These are phyloP conservation scores for Etheostoma spectabile DNA, from an alignment of 2,113 vertebrate genomes.

Conservation along the genomic window DNA sequence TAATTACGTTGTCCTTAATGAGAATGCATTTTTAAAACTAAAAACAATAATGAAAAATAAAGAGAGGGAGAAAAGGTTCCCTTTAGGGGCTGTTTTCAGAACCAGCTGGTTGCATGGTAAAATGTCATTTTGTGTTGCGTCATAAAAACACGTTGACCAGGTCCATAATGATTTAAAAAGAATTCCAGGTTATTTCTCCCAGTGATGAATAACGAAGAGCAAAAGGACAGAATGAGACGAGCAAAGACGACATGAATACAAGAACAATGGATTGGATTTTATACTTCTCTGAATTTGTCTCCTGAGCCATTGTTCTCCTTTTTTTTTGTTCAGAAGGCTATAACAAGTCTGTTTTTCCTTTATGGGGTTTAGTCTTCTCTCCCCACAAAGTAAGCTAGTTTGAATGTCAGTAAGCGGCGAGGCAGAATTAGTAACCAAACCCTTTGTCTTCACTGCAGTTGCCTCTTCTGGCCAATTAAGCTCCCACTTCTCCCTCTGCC, in stretches of 20 bases:
- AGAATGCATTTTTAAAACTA: neutral
- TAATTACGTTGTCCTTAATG: conserved; percentile 19
- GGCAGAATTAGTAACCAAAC: conserved; percentile 59
- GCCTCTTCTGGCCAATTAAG: conserved; percentile 58
- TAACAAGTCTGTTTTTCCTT: conserved; percentile 51
- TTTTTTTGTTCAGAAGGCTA: conserved; percentile 45
- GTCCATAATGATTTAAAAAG: neutral
- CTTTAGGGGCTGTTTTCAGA: conserved; percentile 13
- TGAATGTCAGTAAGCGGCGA: conserved; percentile 55
- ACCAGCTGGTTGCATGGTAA: neutral
- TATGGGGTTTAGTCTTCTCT: conserved; percentile 21
- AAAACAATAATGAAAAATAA: conserved; percentile 1
- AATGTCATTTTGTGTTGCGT: neutral
- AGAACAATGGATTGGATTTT: conserved; percentile 12
- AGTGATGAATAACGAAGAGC: conserved; percentile 11
- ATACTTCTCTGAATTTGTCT: conserved; percentile 30
- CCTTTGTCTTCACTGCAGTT: conserved; percentile 49
- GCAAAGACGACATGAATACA: conserved; percentile 16
- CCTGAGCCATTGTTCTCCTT: conserved; percentile 20
- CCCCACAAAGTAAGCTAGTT: conserved; percentile 31
- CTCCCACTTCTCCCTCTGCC: conserved; percentile 21
- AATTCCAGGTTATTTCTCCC: neutral
- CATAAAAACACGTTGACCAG: neutral
- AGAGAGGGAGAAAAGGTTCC: neutral
- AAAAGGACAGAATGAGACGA: conserved; percentile 4